phyloP scores from a whole-genome alignment of 2,113 vertebrate genomes.

The Agelaius tricolor region DNA sequence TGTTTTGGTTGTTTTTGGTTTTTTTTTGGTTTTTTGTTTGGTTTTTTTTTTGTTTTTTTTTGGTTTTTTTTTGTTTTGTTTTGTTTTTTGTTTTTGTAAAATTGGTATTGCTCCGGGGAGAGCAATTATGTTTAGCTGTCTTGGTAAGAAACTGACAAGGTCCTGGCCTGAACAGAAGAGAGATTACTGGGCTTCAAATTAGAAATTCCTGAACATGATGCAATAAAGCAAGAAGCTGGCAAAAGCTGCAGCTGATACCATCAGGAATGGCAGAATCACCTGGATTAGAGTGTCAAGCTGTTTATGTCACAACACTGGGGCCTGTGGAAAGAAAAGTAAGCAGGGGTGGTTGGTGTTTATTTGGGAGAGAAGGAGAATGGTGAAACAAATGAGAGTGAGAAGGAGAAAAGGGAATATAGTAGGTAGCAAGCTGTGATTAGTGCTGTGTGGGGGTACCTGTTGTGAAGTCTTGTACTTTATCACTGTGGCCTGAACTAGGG shows the following conservation, averaged over 20 bases:
- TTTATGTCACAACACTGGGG: neutral
- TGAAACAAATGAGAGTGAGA: neutral
- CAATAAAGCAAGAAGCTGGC: neutral
- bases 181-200: neutral
- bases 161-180: neutral
- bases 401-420: neutral
- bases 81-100: neutral
- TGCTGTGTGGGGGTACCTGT: neutral
- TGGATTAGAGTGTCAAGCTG: neutral
- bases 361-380: neutral
- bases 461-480: neutral
- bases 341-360: neutral
- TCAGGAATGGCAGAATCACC: neutral
- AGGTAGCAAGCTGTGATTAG: neutral
- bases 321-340: neutral
- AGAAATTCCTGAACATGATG: neutral
- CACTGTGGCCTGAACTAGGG: neutral
- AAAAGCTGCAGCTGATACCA: neutral
- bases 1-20: neutral
- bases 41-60: no score
- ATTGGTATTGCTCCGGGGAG: neutral
- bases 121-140: neutral
- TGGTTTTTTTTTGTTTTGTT: neutral
- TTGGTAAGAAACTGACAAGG: neutral
- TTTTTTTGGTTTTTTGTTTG: no score